Base-by-base conservation (phyloP, 1,140 invertebrate species). In the Alviniconcha marisindica region DNA sequence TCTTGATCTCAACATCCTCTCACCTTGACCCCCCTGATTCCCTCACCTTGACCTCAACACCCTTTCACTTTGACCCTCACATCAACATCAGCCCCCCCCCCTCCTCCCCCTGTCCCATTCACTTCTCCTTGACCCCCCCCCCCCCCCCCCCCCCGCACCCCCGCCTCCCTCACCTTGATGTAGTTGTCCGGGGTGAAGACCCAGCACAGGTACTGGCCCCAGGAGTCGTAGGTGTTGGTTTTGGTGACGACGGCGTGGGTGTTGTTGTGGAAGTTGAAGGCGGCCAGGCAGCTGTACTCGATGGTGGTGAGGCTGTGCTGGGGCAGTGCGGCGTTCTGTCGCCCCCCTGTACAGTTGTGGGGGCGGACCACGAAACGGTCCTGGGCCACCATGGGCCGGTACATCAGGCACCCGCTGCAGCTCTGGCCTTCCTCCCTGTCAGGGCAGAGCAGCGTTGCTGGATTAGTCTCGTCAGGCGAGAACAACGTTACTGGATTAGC, bases 181-280 rank as follows among this genome's bases (percentile, higher is more conserved):
- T 86, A 79, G 18, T 83, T 83, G 40, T 84, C 84, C 18, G 74
- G 63, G 0, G 83, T 82, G 74, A 88, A 87, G 36, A 88, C 76
- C 85, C 87, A 88, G 63, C 87, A 88, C 24, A 85, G 18, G 60
- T 87, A 85, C 60, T 85, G 77, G n/a, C 85, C 83, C 36, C 84
- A 79, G 0, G 66, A 18, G 63, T 82, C 77, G n/a, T 73, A 31
- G 5, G 83, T 84, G 4, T 51, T 76, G 2, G 73, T 82, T 51
- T 71, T 82, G 28, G 87, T 87, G 14, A 87, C 83, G 18, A 87
- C 83, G 12, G 87, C 84, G 63, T 85, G 76, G 10, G 84, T 85
- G 38, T 86, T 84, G 42, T 85, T 84, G 51, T 83, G 80, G 56
- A 87, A 83, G 36, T 82, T 77, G 44, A 87, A 86, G 28, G 85